A percentile compares a stretch with the other conserved stretches of the same genome.
Evolutionary conservation across 2,113 vertebrate genomes (phyloP).

Genomic region (Halichoeres trimaculatus): DNA sequence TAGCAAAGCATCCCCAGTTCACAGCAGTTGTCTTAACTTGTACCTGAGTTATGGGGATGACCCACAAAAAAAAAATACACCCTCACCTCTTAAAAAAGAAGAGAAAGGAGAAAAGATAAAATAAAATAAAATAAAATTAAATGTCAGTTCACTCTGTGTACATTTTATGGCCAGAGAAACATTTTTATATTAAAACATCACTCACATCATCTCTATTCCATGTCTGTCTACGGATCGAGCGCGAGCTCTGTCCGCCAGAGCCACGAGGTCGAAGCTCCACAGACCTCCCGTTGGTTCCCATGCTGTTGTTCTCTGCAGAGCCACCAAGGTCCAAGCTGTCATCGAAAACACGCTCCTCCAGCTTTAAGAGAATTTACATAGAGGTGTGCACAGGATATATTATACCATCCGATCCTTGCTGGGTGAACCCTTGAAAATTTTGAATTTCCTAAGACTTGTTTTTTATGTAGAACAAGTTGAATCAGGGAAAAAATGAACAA

Average conservation of each 20-base stretch:
- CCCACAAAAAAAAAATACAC: too few relatives aligned
- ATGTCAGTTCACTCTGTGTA: not conserved
- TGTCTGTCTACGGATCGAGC: conserved; percentile 92
- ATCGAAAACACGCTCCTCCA: conserved; percentile 92
- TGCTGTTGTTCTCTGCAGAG: conserved; percentile 83
- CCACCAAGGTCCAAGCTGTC: conserved; percentile 89
- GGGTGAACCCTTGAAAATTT: not conserved
- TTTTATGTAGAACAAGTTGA: not conserved
- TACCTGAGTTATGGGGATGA: not conserved
- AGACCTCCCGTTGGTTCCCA: conserved; percentile 84
- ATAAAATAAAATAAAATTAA: too few relatives aligned
- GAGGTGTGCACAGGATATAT: not conserved
- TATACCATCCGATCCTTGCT: not conserved
- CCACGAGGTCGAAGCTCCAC: conserved; percentile 85
- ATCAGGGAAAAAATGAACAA: not conserved
- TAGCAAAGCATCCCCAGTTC: not conserved
- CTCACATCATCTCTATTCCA: conserved; percentile 96
- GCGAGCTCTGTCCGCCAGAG: conserved; percentile 84
- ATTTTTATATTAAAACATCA: not conserved
- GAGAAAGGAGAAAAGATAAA: too few relatives aligned
- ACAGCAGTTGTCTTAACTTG: not conserved
- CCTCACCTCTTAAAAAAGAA: too few relatives aligned
- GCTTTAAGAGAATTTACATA: conserved; percentile 66
- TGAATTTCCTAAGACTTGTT: not conserved
- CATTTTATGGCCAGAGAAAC: not conserved